Evolutionary conservation across 2,888 invertebrate species (phyloP).

Genomic region (Hesperia comma): DNA sequence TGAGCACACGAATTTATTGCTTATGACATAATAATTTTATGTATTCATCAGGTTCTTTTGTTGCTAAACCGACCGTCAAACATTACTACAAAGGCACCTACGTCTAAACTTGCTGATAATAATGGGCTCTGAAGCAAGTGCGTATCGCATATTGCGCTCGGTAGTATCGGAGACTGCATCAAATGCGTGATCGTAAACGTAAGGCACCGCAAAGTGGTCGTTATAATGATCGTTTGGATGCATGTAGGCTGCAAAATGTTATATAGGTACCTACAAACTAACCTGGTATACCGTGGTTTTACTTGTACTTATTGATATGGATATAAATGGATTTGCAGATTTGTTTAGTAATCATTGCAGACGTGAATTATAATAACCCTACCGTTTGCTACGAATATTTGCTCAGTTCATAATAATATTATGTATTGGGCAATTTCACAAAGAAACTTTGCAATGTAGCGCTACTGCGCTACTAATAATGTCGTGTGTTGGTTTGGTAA

Average conservation of each 20-base stretch:
- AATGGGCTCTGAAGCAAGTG: background rate
- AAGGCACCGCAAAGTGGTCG: slow-evolving; percentile 9
- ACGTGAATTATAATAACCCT: too few species aligned
- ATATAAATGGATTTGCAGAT: too few species aligned
- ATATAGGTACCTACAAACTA: background rate
- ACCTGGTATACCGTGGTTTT: too few species aligned
- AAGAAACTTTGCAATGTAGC: too few species aligned
- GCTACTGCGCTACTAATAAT: too few species aligned
- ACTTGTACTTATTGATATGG: too few species aligned
- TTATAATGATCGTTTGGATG: slow-evolving; percentile 8
- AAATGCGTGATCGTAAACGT: slow-evolving; percentile 16
- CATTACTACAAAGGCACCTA: slow-evolving; percentile 17
- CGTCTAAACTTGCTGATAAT: slow-evolving; percentile 23
- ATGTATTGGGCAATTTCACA: too few species aligned
- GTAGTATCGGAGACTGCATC: slow-evolving; percentile 11
- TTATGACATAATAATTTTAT: slow-evolving; percentile 57
- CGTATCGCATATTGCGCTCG: background rate
- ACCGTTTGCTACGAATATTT: too few species aligned
- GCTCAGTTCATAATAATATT: too few species aligned
- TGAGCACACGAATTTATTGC: slow-evolving; percentile 46
- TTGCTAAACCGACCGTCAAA: slow-evolving; percentile 52
- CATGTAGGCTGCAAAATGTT: background rate
- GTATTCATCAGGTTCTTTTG: slow-evolving; percentile 57
- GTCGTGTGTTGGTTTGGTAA: too few species aligned
- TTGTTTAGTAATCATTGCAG: too few species aligned